Conservation (phyloP, 2,888 invertebrate species). For the Erebia palarica region DNA sequence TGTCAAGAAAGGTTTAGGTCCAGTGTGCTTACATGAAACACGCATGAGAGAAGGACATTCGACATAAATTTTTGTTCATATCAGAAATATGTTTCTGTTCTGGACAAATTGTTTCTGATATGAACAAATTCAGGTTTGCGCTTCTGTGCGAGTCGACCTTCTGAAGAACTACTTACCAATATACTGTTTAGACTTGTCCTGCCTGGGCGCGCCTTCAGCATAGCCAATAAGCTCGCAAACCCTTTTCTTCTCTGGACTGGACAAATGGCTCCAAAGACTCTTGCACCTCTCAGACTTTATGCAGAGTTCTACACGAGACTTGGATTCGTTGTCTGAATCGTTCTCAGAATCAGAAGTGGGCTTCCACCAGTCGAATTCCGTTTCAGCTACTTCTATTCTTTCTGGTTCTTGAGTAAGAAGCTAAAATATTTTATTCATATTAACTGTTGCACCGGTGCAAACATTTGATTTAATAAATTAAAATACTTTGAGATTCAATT, state of each 20-base stretch:
- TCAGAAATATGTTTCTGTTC: too few species aligned
- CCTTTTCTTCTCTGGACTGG: constrained; percentile 83
- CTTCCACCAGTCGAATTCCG: constrained; percentile 77
- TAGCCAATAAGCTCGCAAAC: constrained; percentile 85
- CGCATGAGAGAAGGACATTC: too few species aligned
- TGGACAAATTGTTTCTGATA: too few species aligned
- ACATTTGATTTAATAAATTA: too few species aligned
- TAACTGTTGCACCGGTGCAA: too few species aligned
- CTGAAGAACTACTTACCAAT: constrained; percentile 70
- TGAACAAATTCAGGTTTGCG: too few species aligned
- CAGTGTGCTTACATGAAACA: too few species aligned
- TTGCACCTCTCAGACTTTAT: constrained; percentile 79
- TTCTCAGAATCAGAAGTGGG: constrained; percentile 58
- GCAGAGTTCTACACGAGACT: constrained; percentile 68
- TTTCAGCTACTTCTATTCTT: constrained; percentile 73
- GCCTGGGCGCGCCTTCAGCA: constrained; percentile 78
- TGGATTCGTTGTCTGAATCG: constrained; percentile 53
- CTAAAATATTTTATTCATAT: constrained; percentile 43
- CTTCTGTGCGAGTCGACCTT: not conserved
- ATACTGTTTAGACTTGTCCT: constrained; percentile 78
- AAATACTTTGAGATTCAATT: too few species aligned
- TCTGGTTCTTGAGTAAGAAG: constrained; percentile 70
- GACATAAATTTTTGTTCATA: too few species aligned
- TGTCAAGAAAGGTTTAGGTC: too few species aligned
- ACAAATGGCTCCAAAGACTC: constrained; percentile 83